Base-by-base conservation (phyloP, 2,797 vertebrate genomes). In the Aeoliscus strigatus region DNA sequence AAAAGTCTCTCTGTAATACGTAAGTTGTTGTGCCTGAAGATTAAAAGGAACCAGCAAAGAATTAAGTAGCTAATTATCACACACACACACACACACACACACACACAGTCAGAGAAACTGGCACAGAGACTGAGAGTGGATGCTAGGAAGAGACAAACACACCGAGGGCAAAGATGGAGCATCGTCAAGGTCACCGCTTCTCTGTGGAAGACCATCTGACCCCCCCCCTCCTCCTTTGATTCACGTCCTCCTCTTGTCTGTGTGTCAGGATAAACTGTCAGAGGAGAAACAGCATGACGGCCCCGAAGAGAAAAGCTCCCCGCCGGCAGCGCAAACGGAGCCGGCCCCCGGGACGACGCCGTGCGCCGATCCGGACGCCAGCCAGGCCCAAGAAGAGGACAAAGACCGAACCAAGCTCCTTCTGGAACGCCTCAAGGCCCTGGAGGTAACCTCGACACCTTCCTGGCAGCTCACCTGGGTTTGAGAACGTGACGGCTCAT, bases 181-280 rank as follows among this genome's bases (percentile, higher is more conserved):
- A 28, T 47, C 53, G 61, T 67, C 67, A 83, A 84, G 79, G 83
- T 85, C 75, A 51, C 32, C 14, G 49, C 27, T 42, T 8, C 54
- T 64, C 63, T 70, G 54, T 43, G 50, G 66, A 69, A 68, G 75
- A 79, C 59, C 39, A 45, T 63, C 58, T 60, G 54, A 65, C 55
- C 33, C 47, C 43, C 56, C 44, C 26, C 12, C 16, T 14, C 3
- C 12, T 30, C 4, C 2, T 15, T 9, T 13, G 26, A 6, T 4
- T n/a, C 29, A 33, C n/a, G n/a, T 56, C 4, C 2, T 56, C 27
- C 53, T 0, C 6, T 42, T 61, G 14, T 49, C 30, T 55, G 43
- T 48, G 27, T 73, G 24, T 58, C 79, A 96, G 93, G 91, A 91
- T 56, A 90, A 90, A 65, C 83, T 90, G 59, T 87, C 88, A 1